phyloP scores from a whole-genome alignment of 2,113 vertebrate genomes.

The Muntiacus muntjak region DNA sequence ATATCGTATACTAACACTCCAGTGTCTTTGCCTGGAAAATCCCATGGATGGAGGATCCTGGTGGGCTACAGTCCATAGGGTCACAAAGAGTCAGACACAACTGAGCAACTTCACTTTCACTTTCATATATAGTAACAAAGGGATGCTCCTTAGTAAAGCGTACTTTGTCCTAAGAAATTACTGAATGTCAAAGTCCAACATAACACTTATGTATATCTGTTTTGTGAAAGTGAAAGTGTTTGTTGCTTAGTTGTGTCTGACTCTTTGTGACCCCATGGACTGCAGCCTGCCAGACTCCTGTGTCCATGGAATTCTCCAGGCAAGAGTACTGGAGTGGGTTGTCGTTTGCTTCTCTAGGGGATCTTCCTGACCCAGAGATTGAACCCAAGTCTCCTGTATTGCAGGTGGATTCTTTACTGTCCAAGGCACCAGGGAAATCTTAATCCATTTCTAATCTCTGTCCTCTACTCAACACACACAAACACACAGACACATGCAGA shows the following conservation, averaged over 20 bases:
- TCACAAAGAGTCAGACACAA: not conserved
- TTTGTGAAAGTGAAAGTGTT: not conserved
- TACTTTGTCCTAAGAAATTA: slow-evolving; percentile 9
- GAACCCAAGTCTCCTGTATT: not conserved
- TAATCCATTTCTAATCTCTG: not conserved
- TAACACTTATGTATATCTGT: not conserved
- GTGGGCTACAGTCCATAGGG: not conserved
- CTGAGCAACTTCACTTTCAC: not conserved
- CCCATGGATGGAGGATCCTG: not conserved
- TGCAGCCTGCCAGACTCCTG: not conserved
- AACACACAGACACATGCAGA: not conserved
- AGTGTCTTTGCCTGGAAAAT: not conserved
- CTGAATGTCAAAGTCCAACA: not conserved
- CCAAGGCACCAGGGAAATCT: not conserved
- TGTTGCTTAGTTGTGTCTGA: not conserved
- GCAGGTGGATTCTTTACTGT: not conserved
- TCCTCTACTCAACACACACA: not conserved
- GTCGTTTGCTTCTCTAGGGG: not conserved
- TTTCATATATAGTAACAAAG: not conserved
- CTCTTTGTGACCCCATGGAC: not conserved
- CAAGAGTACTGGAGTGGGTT: not conserved
- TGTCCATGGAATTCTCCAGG: not conserved
- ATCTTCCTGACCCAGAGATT: not conserved
- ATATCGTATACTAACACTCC: not conserved
- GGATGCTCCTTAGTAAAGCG: not conserved